Conservation (phyloP, 2,888 invertebrate species). For the Melinopterus prodromus region DNA sequence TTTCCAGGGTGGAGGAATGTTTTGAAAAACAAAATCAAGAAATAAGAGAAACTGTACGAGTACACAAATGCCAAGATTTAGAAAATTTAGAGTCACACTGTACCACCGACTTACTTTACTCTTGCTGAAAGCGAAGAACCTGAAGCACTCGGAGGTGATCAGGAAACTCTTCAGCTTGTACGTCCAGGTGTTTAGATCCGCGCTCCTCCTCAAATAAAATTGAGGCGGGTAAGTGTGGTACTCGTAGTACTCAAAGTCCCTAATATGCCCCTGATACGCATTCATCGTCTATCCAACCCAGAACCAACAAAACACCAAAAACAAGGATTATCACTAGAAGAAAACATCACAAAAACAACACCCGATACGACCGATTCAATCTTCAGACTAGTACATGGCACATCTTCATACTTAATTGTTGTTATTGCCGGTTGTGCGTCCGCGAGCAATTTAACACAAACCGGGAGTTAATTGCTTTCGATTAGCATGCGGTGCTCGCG, state of each 20-base stretch:
- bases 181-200: slow-evolving; percentile 52
- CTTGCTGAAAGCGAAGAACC: slow-evolving; percentile 41
- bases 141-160: slow-evolving; percentile 48
- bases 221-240: slow-evolving; percentile 52
- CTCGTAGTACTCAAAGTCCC: slow-evolving; percentile 45
- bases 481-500: neutral
- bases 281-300: slow-evolving; percentile 29
- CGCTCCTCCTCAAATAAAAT: slow-evolving; percentile 53
- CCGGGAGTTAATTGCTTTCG: slow-evolving; percentile 4
- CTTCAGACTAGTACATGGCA: neutral
- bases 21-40: neutral
- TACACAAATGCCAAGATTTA: neutral
- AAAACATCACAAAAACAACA: slow-evolving; percentile 5
- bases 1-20: neutral
- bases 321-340: neutral
- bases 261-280: slow-evolving; percentile 30
- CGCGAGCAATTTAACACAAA: neutral
- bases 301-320: slow-evolving; percentile 17
- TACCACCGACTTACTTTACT: slow-evolving; percentile 46
- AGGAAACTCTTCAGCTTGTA: slow-evolving; percentile 53
- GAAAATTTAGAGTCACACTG: neutral
- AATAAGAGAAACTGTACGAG: neutral
- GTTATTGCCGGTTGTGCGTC: neutral
- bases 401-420: neutral
- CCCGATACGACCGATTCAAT: neutral